Conservation (phyloP, 2,797 vertebrate species). For the Brotula barbata region DNA sequence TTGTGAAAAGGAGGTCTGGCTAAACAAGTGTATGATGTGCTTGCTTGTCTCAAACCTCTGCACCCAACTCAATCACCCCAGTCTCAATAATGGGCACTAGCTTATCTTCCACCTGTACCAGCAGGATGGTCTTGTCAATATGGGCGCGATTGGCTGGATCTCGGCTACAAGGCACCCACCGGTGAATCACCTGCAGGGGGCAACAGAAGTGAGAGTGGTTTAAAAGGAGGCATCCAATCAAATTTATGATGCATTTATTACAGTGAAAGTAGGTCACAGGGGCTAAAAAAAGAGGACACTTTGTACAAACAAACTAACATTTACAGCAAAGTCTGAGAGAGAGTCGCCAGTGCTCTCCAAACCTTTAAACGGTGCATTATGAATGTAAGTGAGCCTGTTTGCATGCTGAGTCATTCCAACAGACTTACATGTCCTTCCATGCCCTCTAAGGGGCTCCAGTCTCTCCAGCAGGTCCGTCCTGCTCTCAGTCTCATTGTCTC, state of each 20-base stretch:
- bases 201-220: slow-evolving; percentile 5
- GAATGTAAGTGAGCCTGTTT: too few species aligned
- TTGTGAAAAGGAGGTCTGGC: slow-evolving; percentile 47
- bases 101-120: slow-evolving; percentile 99
- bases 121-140: slow-evolving; percentile 98
- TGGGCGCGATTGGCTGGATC: slow-evolving; percentile 95
- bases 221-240: slow-evolving; percentile 17
- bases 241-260: slow-evolving; percentile 9
- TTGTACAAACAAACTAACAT: slow-evolving; percentile 11
- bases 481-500: slow-evolving; percentile 91
- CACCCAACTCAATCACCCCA: slow-evolving; percentile 96
- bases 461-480: slow-evolving; percentile 96
- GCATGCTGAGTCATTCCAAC: too few species aligned
- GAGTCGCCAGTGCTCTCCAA: too few species aligned
- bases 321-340: slow-evolving; percentile 1
- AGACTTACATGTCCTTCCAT: slow-evolving; percentile 99
- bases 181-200: slow-evolving; percentile 94
- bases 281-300: neutral
- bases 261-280: slow-evolving; percentile 34
- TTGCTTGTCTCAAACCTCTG: slow-evolving; percentile 88
- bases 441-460: slow-evolving; percentile 97
- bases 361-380: too few species aligned
- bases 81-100: slow-evolving; percentile 96
- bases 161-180: slow-evolving; percentile 99
- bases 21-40: slow-evolving; percentile 43